Base-by-base conservation (phyloP, 1,140 invertebrate species). In the Philotrypesis tridentata region DNA sequence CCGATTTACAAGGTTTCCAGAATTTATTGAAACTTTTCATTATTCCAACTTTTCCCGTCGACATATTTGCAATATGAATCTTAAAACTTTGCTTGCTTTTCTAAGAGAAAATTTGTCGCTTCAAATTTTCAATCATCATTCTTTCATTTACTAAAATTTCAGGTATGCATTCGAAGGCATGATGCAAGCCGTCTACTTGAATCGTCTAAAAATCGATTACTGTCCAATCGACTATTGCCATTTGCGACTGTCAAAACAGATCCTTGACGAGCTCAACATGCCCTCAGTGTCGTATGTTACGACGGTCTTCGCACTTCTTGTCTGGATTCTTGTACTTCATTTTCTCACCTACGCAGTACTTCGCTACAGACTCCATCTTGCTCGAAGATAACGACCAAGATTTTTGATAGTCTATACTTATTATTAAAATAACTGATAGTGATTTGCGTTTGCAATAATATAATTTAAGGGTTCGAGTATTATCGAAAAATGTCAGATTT, bases 131-230 rank as follows among this genome's bases (percentile, higher is more conserved):
- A 37, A 37, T 37, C 2, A 93, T 93, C 27, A 33, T 86, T 90
- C 93, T 67, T 90, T 93, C 11, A 93, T 93, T 86, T 90, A 60
- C 14, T 93, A 79, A 88, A 93, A 85, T 85, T 74, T 31, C 40
- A 90, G 91, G 21, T 97, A 97, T 75, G 93, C 94, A 0, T 97
- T 97, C 86, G 96, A 97, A 89, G 95, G 96, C 4, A 91, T 95
- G 1, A 87, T 97, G 33, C 93, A 96, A 84, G 93, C 95, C 1
- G 93, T 96, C 3, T 98, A 97, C 87, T 94, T 95, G 2, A 89
- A 94, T 75, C 92, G 96, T 63, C 85, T 87, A 7, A 90, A 90
- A 40, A 86, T 96, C 40, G 6, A n/a, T 4, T 86, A 92, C 0
- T 96, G 95, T 84, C 83, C 92, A 12, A 76, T 81, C 8, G 84